phyloP scores from a whole-genome alignment of 2,888 invertebrate species.

The Agapetus fuscipes region DNA sequence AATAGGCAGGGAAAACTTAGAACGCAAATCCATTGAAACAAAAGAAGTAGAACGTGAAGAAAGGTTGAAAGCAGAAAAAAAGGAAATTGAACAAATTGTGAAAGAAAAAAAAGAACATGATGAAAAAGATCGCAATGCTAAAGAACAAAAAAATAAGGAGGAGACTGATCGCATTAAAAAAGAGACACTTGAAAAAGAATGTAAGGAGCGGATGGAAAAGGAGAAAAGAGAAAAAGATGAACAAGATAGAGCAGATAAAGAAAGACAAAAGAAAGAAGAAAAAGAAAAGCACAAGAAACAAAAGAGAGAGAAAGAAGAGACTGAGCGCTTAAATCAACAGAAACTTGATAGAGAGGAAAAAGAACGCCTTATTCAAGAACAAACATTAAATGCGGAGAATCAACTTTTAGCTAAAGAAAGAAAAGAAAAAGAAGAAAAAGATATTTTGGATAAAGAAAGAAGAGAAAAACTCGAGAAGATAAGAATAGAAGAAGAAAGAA shows the following conservation, averaged over 20 bases:
- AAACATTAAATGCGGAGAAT: constrained; percentile 5
- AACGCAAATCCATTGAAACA: constrained; percentile 16
- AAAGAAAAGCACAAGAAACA: constrained; percentile 12
- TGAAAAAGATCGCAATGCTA: constrained; percentile 17
- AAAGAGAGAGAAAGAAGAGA: constrained; percentile 7
- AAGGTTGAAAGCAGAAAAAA: no score
- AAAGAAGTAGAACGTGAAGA: constrained; percentile 2
- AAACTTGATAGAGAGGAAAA: constrained; percentile 17
- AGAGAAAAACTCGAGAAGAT: constrained; percentile 19
- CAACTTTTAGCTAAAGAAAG: constrained; percentile 10
- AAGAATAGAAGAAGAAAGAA: constrained; percentile 16
- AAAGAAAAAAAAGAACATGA: constrained; percentile 18
- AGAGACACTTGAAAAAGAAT: constrained; percentile 18
- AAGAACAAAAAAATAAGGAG: constrained; percentile 12
- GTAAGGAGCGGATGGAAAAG: constrained; percentile 10
- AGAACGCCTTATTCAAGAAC: constrained; percentile 13
- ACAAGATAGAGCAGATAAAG: constrained; percentile 12
- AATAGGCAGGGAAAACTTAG: constrained; percentile 12
- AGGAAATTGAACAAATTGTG: constrained; percentile 17
- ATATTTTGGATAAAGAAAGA: constrained; percentile 12
- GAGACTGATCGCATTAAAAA: constrained; percentile 16
- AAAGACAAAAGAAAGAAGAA: constrained; percentile 18
- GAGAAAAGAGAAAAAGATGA: constrained; percentile 18
- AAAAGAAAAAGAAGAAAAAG: constrained; percentile 20
- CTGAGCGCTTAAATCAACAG: constrained; percentile 11